These are phyloP conservation scores for Atlantisia rogersi DNA, from an alignment of 2,113 vertebrate species.

Conservation along the genomic window DNA sequence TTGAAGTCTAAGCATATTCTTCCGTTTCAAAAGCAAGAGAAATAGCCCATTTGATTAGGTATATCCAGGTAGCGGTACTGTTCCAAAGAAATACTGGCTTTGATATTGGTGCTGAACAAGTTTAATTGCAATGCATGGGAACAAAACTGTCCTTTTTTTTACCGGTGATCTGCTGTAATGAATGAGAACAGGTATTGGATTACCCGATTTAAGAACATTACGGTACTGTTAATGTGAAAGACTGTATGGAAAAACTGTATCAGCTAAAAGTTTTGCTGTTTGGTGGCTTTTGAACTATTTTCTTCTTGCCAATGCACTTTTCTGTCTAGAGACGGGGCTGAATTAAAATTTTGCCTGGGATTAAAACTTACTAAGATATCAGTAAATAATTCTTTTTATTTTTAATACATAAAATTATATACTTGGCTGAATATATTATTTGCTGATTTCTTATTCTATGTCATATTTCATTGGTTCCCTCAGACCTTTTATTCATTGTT, in stretches of 20 bases:
- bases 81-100: background rate
- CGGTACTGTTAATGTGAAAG: background rate
- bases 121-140: background rate
- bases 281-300: background rate
- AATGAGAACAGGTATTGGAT: background rate
- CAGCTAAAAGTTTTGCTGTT: background rate
- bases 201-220: background rate
- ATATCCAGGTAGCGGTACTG: background rate
- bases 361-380: background rate
- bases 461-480: background rate
- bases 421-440: background rate
- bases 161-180: background rate
- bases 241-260: background rate
- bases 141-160: background rate
- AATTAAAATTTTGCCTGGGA: background rate
- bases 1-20: background rate
- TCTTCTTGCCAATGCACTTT: background rate
- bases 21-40: background rate
- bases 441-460: background rate
- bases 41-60: background rate
- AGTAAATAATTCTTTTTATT: background rate
- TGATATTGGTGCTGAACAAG: background rate
- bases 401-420: background rate
- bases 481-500: background rate
- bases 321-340: background rate